Evolutionary conservation across 2,113 vertebrate species (phyloP), one percentile per base, ranked within the genome.

Genomic region (Etia nguti): DNA sequence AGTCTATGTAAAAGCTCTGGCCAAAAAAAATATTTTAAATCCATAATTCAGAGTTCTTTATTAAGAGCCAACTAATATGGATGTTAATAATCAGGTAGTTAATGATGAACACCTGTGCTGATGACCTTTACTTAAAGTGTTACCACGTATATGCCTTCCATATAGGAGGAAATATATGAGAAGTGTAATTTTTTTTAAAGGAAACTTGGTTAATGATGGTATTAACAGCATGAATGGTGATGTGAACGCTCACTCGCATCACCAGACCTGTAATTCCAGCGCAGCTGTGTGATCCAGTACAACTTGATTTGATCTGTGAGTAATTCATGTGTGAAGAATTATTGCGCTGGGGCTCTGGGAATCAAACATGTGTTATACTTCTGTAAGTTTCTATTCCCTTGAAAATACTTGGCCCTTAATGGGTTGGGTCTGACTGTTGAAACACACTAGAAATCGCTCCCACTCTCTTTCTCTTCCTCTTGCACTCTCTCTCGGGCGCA

Each of bases 311-410:
- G 89, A 92, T 92, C 88, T 92, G 93, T 88, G 89, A 55, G 85
- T 82, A 83, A 89, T 91, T 93, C 57, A 79, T 68, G 89, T 89
- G 88, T 90, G 84, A 92, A 84, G 88, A 92, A 89, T 93, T 94
- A 90, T 90, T 87, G 84, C 73, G 54, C 65, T 75, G 89, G 59
- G 60, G 59, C 83, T 88, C 73, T 88, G 86, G 93, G 94, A 93
- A 81, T 92, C 85, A 88, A 91, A 92, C 92, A 92, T 90, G 90
- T 94, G 90, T 89, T 92, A 79, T 86, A 93, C 87, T 88, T 92
- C 91, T 94, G 84, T 83, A 92, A 90, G 68, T 94, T 89, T 90
- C 86, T 92, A 55, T 77, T 93, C 88, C 84, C 81, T 83, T 90
- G 87, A 48, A 88, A 81, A 83, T 86, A 83, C 80, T 88, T 57